Evolutionary conservation across 2,113 vertebrate species (phyloP).

Genomic region (Microtus montanus): DNA sequence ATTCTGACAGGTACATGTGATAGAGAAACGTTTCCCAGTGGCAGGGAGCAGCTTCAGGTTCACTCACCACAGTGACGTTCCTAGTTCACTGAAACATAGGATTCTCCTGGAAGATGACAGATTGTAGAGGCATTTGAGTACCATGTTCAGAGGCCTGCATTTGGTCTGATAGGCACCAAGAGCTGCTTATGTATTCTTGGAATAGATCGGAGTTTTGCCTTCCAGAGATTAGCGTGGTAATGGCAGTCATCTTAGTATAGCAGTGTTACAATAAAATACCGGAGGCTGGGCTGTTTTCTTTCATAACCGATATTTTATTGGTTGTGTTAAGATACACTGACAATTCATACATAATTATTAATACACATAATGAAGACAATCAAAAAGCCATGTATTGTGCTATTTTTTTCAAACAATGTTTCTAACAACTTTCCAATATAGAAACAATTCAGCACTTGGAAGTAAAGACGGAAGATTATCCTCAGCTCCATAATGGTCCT

Average conservation of each 20-base stretch:
- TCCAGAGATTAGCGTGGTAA: not conserved
- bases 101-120: not conserved
- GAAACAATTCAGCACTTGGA: not conserved
- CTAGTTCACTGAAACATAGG: not conserved
- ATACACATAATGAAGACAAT: not conserved
- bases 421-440: not conserved
- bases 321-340: not conserved
- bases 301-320: not conserved
- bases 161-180: not conserved
- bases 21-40: not conserved
- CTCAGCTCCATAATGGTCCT: not conserved
- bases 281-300: not conserved
- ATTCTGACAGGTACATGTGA: not conserved
- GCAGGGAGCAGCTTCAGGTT: not conserved
- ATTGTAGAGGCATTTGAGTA: not conserved
- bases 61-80: not conserved
- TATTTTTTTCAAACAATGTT: not conserved
- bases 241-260: not conserved
- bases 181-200: not conserved
- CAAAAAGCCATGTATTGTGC: not conserved
- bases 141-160: not conserved
- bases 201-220: not conserved
- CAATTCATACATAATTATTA: not conserved
- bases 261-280: not conserved
- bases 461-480: not conserved